Evolutionary conservation across 2,113 vertebrate species (phyloP).

Genomic region (Gavialis gangeticus): DNA sequence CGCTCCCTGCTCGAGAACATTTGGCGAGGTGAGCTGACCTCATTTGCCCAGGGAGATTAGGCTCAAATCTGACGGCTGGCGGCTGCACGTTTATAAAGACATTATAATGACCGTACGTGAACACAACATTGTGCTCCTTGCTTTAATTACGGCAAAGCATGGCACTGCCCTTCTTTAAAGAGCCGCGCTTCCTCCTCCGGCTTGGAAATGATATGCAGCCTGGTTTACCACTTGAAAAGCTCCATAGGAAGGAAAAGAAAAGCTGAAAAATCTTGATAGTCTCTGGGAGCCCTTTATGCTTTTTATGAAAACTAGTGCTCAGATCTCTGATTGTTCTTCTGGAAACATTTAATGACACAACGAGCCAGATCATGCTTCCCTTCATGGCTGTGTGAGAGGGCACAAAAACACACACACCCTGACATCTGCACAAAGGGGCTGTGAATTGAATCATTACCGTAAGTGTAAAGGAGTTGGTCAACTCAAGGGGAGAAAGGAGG

Average conservation of each 20-base stretch:
- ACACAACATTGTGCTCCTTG: background rate
- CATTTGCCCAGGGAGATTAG: background rate
- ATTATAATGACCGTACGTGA: background rate
- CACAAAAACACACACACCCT: background rate
- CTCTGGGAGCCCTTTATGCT: background rate
- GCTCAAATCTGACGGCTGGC: background rate
- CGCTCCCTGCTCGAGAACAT: background rate
- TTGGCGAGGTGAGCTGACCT: background rate
- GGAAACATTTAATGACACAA: background rate
- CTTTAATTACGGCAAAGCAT: background rate
- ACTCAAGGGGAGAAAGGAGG: background rate
- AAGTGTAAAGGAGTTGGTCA: background rate
- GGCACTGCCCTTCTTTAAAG: background rate
- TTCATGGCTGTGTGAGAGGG: background rate
- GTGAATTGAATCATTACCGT: background rate
- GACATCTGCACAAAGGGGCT: background rate
- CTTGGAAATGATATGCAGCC: background rate
- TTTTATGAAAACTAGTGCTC: background rate
- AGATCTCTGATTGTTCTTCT: background rate
- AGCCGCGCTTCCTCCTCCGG: background rate
- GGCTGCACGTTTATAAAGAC: background rate
- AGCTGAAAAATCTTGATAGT: background rate
- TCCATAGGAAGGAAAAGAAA: background rate
- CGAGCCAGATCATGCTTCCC: background rate
- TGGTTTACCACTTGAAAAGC: background rate